phyloP scores from a whole-genome alignment of 1,140 invertebrate species.

The Hypothenemus hampei region DNA sequence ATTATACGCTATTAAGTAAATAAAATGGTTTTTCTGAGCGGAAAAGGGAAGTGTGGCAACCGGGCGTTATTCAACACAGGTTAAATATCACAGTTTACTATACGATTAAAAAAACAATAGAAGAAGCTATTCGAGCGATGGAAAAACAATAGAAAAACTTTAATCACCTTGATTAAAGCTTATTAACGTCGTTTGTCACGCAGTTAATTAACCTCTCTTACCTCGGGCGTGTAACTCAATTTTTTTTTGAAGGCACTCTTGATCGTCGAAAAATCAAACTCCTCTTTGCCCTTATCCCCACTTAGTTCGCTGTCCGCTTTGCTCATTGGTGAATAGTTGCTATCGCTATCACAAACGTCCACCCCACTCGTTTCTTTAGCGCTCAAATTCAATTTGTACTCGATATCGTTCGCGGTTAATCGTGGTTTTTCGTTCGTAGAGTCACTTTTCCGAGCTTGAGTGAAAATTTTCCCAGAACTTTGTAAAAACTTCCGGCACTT shows the following conservation, averaged over 20 bases:
- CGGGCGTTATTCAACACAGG: too few relatives aligned
- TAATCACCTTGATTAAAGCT: too few relatives aligned
- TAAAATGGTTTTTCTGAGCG: not conserved
- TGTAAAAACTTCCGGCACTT: slow-evolving; percentile 42
- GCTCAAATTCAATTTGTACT: slow-evolving; percentile 35
- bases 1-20: not conserved
- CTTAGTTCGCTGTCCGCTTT: slow-evolving; percentile 21
- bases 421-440: slow-evolving; percentile 17
- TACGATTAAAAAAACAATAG: too few relatives aligned
- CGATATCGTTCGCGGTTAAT: slow-evolving; percentile 40
- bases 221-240: slow-evolving; percentile 32
- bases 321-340: slow-evolving; percentile 17
- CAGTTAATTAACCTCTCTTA: too few relatives aligned
- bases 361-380: slow-evolving; percentile 20
- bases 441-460: slow-evolving; percentile 15
- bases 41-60: too few relatives aligned
- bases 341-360: slow-evolving; percentile 20
- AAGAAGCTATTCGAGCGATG: too few relatives aligned
- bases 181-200: too few relatives aligned
- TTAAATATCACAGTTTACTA: too few relatives aligned
- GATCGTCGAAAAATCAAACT: slow-evolving; percentile 35
- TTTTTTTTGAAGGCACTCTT: slow-evolving; percentile 35
- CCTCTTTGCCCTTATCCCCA: slow-evolving; percentile 24
- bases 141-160: too few relatives aligned
- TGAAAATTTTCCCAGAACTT: slow-evolving; percentile 41